Evolutionary conservation across 2,797 vertebrate species (phyloP).

Genomic region (Anas capensis): DNA sequence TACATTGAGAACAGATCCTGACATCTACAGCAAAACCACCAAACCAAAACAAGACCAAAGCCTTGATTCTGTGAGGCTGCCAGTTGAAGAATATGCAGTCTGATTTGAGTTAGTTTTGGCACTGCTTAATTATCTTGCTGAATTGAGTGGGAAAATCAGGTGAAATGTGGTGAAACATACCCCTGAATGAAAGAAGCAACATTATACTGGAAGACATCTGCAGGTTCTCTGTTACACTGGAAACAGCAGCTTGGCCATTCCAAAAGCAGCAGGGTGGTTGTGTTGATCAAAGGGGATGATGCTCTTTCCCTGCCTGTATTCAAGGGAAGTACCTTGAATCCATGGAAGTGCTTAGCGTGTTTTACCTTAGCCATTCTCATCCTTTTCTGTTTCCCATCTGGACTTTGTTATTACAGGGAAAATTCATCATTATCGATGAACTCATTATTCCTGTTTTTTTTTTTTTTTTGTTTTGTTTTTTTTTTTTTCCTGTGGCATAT

Average conservation of each 20-base stretch:
- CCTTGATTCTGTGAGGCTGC: not conserved
- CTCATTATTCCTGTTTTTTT: not conserved
- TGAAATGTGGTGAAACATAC: not conserved
- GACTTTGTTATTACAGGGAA: not conserved
- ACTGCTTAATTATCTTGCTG: not conserved
- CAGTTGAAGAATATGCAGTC: not conserved
- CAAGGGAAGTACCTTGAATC: not conserved
- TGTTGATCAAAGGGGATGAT: not conserved
- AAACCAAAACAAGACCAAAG: not conserved
- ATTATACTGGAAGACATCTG: accelerated
- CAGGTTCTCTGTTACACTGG: accelerated
- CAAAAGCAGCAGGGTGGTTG: not conserved
- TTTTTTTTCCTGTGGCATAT: not conserved
- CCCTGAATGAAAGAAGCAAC: not conserved
- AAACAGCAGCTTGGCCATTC: not conserved
- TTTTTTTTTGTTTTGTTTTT: too few relatives aligned
- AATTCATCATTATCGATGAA: not conserved
- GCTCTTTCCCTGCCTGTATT: not conserved
- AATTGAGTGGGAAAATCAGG: not conserved
- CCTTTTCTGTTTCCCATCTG: not conserved
- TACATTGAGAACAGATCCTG: not conserved
- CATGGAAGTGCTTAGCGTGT: not conserved
- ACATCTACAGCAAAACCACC: not conserved
- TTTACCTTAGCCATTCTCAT: not conserved
- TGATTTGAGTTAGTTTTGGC: not conserved